Percentiles rank a stretch among this genome's conserved stretches.
Conservation (phyloP, 2,888 invertebrate species). For the Philonicus albiceps region DNA sequence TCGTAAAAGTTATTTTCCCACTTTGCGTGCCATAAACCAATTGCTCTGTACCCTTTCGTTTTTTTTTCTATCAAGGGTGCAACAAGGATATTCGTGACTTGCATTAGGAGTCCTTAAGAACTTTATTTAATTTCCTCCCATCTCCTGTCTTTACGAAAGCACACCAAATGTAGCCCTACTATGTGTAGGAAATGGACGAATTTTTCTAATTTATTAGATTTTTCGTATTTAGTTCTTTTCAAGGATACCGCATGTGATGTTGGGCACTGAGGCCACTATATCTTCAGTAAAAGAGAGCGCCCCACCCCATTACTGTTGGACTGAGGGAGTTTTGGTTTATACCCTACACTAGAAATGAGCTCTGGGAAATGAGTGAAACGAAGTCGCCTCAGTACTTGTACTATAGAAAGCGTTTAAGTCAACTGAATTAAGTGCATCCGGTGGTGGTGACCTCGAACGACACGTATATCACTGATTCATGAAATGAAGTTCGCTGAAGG, state of each 20-base stretch:
- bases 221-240: conserved; percentile 1
- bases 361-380: conserved; percentile 14
- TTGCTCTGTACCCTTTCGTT: not conserved
- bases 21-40: not conserved
- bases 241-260: conserved; percentile 11
- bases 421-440: conserved; percentile 40
- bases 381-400: conserved; percentile 5
- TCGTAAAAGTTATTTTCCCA: not conserved
- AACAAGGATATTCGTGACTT: conserved; percentile 39
- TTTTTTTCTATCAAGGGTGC: not conserved
- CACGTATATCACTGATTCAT: conserved; percentile 33
- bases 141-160: not conserved
- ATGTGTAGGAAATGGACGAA: not conserved
- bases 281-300: not conserved
- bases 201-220: conserved; percentile 37
- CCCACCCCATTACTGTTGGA: not conserved
- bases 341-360: not conserved
- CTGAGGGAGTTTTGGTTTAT: not conserved
- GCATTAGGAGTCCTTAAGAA: conserved; percentile 1
- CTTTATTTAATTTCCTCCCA: conserved; percentile 27
- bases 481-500: conserved; percentile 30
- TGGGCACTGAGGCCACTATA: not conserved
- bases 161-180: not conserved
- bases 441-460: conserved; percentile 16
- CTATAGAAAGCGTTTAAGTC: conserved; percentile 15